Evolutionary conservation across 2,888 invertebrate species (phyloP).

Genomic region (Perithous albicinctus): DNA sequence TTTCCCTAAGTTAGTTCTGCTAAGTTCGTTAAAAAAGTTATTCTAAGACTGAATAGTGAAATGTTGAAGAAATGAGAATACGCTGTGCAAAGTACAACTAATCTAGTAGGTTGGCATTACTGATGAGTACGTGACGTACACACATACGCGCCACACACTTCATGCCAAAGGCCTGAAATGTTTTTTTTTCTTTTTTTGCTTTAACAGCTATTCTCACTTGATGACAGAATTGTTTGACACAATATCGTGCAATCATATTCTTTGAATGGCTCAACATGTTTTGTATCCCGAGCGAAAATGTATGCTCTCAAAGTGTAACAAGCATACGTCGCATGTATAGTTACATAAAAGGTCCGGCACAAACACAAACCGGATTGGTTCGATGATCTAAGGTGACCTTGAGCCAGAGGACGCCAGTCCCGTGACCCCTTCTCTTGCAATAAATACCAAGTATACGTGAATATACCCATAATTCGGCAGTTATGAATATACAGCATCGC

Average conservation of each 20-base stretch:
- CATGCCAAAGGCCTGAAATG: not conserved
- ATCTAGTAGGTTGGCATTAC: too few species aligned
- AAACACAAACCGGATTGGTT: conserved; percentile 53
- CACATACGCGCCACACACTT: not conserved
- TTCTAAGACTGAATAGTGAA: too few species aligned
- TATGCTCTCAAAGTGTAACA: not conserved
- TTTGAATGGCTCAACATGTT: not conserved
- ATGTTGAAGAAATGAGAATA: too few species aligned
- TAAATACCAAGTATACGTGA: not conserved
- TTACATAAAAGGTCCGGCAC: conserved; percentile 46
- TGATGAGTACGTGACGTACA: not conserved
- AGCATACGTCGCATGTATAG: conserved; percentile 17
- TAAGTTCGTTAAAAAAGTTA: too few species aligned
- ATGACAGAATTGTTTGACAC: conserved; percentile 40
- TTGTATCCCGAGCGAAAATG: not conserved
- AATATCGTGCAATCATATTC: conserved; percentile 31
- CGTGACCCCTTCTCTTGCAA: conserved; percentile 42
- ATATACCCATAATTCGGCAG: not conserved
- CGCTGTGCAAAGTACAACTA: too few species aligned
- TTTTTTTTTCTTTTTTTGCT: not conserved
- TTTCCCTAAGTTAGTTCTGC: too few species aligned
- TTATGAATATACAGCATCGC: not conserved
- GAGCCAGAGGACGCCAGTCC: conserved; percentile 39
- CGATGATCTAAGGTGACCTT: conserved; percentile 64
- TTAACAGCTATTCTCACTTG: not conserved